phyloP scores from a whole-genome alignment of 2,113 vertebrate genomes.

The Eptesicus fuscus region DNA sequence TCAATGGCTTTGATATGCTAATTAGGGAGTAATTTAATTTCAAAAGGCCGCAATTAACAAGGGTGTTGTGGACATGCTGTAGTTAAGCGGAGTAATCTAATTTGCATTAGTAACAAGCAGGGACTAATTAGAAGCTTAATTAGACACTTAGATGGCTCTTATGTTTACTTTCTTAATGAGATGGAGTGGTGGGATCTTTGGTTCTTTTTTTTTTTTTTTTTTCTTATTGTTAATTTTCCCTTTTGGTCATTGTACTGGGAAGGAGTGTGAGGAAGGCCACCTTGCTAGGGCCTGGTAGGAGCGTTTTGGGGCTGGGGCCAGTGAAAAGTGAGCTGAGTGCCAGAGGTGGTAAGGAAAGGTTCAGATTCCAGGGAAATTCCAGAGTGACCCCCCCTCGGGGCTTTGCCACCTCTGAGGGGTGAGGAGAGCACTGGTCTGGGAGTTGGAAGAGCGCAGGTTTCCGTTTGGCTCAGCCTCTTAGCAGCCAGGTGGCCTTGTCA shows the following conservation, averaged over 20 bases:
- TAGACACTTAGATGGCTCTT: constrained; percentile 99
- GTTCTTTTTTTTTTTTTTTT: neutral
- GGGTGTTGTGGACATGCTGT: constrained; percentile 99
- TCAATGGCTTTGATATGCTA: constrained; percentile 99
- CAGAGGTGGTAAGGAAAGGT: neutral
- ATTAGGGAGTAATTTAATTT: constrained; percentile 99
- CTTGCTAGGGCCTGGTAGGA: neutral
- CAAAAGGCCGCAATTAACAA: constrained; percentile 99
- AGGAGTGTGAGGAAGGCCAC: constrained; percentile 21
- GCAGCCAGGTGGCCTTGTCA: constrained; percentile 1
- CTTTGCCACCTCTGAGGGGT: neutral
- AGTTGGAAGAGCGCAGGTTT: neutral
- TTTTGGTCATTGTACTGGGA: constrained; percentile 76
- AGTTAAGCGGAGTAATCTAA: constrained; percentile 99
- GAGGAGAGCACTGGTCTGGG: neutral
- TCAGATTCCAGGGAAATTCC: neutral
- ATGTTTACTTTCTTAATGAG: constrained; percentile 99
- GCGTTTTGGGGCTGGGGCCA: neutral
- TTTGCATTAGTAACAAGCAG: constrained; percentile 99
- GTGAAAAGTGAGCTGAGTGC: neutral
- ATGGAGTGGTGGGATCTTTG: constrained; percentile 91
- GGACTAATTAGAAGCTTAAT: constrained; percentile 99
- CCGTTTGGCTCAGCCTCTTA: neutral
- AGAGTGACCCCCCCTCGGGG: neutral
- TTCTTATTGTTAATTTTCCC: constrained; percentile 70